phyloP scores from a whole-genome alignment of 2,797 vertebrate species.

The Gambusia yucatana region DNA sequence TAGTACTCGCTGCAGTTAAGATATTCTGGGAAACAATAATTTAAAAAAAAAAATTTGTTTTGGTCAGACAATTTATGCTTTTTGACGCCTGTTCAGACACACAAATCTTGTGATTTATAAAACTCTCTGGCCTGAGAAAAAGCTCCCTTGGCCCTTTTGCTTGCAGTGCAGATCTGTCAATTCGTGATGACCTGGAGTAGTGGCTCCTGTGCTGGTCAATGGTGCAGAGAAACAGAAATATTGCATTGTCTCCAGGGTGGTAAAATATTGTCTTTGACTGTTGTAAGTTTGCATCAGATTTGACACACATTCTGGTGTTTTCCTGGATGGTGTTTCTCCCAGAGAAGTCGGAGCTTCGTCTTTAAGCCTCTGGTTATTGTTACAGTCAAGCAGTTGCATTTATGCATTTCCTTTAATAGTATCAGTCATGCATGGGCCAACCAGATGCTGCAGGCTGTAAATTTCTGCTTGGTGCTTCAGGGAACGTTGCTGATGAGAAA shows the following conservation, averaged over 20 bases:
- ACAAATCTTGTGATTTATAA: conserved; percentile 16
- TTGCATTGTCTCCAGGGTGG: conserved; percentile 47
- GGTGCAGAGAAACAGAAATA: conserved; percentile 52
- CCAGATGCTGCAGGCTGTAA: conserved; percentile 37
- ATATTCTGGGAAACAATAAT: conserved; percentile 5
- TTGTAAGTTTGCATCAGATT: conserved; percentile 23
- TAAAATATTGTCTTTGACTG: conserved; percentile 27
- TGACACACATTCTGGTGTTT: conserved; percentile 19
- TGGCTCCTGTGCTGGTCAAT: conserved; percentile 42
- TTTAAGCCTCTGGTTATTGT: conserved; percentile 9
- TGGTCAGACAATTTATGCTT: conserved; percentile 3
- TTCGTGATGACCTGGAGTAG: conserved; percentile 46
- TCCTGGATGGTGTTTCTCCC: conserved; percentile 1
- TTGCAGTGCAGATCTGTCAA: conserved; percentile 42
- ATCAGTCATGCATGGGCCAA: conserved; percentile 51
- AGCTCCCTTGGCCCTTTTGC: conserved; percentile 36
- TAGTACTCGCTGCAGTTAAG: conserved; percentile 4
- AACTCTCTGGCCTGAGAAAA: conserved; percentile 18
- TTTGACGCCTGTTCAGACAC: conserved; percentile 12
- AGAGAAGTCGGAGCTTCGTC: conserved; percentile 15
- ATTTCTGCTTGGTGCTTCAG: conserved; percentile 32
- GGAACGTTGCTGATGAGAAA: conserved; percentile 46
- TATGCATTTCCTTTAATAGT: conserved; percentile 17
- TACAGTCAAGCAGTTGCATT: conserved; percentile 24
- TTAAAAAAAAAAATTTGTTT: neutral